Evolutionary conservation across 2,888 invertebrate species (phyloP), one percentile per base, ranked within the genome.

Genomic region (Drosophila anceps): DNA sequence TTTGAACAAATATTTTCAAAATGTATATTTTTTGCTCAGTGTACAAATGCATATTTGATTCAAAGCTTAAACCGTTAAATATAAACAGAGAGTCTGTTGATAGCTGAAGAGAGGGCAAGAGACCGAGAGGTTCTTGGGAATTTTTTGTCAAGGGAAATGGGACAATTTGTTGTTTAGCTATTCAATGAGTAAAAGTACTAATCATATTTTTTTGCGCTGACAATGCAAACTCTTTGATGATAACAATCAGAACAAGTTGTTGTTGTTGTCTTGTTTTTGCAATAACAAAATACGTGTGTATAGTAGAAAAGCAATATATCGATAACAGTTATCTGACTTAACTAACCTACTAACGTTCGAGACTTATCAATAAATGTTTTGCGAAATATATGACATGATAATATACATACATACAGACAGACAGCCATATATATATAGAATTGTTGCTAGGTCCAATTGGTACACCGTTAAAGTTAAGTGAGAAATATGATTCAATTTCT

Each of bases 241-340:
- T 48, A 57, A 46, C 41, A 61, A 73, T 75, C 64, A 46, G n/a
- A 73, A 60, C 63, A 57, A 46, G 55, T 76, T 70, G 18, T 60
- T 48, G 46, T 39, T 24, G n/a, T n/a, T n/a, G n/a, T 20, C n/a
- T 12, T 33, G 43, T 43, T 53, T 76, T 39, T 53, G 64, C 41
- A 24, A 43, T 41, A 48, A 59, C 24, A 58, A 48, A 37, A 37
- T 59, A 18, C 4, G 24, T 24, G 4, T 54, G 33, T 31, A 37
- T 54, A 10, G 37, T 29, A n/a, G 24, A n/a, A 54, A 59, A 59
- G 4, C 46, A 29, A 59, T 79, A 80, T 76, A 80, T 88, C 78
- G 87, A 83, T 83, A 70, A 64, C 35, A 20, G 67, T 67, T 83
- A 88, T 83, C 88, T 70, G 33, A n/a, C 15, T 58, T 61, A 66